A percentile compares a stretch with the other conserved stretches of the same genome.
These are phyloP conservation scores for Pygmarrhopalites habei DNA, from an alignment of 1,140 invertebrate species.

Conservation along the genomic window DNA sequence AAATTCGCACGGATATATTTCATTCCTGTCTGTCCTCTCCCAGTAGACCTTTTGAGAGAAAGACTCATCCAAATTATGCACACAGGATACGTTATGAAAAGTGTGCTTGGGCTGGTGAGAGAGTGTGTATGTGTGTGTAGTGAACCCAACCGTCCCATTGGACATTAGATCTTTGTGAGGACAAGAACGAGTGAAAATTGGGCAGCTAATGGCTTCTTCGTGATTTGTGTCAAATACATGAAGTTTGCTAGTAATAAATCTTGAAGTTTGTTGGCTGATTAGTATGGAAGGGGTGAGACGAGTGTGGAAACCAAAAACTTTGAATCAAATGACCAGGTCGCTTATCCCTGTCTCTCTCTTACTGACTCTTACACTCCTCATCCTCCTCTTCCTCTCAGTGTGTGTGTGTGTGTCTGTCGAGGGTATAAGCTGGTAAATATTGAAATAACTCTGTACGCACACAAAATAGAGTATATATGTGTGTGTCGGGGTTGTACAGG, in stretches of 20 bases:
- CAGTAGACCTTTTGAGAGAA: background rate
- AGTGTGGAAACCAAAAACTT: conserved; percentile 7
- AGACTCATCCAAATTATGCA: too few relatives aligned
- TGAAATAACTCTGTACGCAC: conserved; percentile 15
- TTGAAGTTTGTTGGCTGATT: conserved; percentile 23
- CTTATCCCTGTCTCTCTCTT: background rate
- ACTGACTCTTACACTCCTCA: background rate
- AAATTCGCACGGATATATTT: background rate
- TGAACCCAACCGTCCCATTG: too few relatives aligned
- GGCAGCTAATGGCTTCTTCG: conserved; percentile 26
- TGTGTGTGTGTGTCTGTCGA: too few relatives aligned
- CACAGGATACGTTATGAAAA: too few relatives aligned
- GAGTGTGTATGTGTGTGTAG: background rate
- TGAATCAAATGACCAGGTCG: conserved; percentile 11
- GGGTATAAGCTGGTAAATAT: conserved; percentile 9
- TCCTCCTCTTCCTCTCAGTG: background rate
- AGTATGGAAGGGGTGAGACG: conserved; percentile 22
- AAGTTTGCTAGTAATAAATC: conserved; percentile 30
- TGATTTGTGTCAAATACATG: conserved; percentile 28
- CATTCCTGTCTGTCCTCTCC: background rate
- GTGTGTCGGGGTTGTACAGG: too few relatives aligned
- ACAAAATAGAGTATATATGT: background rate
- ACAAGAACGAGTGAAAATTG: conserved; percentile 11
- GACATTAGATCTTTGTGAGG: background rate
- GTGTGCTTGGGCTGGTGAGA: background rate